These are phyloP conservation scores for Xerus inauris DNA, from an alignment of 2,113 vertebrate species.

Conservation along the genomic window DNA sequence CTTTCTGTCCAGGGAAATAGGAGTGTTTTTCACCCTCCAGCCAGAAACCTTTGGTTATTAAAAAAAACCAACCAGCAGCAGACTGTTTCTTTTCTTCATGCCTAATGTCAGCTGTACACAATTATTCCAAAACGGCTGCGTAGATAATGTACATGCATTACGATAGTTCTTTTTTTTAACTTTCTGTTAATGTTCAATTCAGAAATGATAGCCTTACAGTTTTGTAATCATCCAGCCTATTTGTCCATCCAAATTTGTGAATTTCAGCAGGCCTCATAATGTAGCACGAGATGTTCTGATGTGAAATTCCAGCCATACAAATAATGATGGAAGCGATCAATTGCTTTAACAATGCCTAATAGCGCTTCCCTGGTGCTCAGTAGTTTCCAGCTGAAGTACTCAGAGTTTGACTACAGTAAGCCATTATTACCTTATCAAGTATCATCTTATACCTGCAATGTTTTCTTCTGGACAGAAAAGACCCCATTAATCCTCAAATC, in stretches of 20 bases:
- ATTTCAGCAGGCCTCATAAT: constrained; percentile 80
- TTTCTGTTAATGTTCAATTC: constrained; percentile 77
- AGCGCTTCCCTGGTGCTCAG: constrained; percentile 78
- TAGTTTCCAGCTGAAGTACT: constrained; percentile 59
- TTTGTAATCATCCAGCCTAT: constrained; percentile 84
- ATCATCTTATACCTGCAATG: constrained; percentile 68
- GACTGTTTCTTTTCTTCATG: constrained; percentile 73
- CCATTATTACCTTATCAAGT: constrained; percentile 75
- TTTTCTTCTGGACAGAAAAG: constrained; percentile 65
- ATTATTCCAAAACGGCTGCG: constrained; percentile 61
- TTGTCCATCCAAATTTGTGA: constrained; percentile 74
- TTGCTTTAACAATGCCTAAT: constrained; percentile 85
- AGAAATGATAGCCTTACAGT: constrained; percentile 83
- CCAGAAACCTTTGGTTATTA: constrained; percentile 65
- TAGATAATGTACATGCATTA: constrained; percentile 71
- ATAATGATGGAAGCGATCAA: constrained; percentile 83
- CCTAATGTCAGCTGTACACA: constrained; percentile 71
- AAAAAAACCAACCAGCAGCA: constrained; percentile 68
- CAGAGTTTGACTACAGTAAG: constrained; percentile 74
- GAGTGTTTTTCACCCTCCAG: constrained; percentile 35
- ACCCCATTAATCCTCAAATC: constrained; percentile 31
- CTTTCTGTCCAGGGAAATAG: constrained; percentile 55
- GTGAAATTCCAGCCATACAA: constrained; percentile 81
- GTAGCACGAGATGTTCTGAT: constrained; percentile 82
- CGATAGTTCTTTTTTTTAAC: constrained; percentile 63